Evolutionary conservation across 1,140 invertebrate genomes (phyloP), one percentile per base, ranked within the genome.

Genomic region (Pogonus chalceus): DNA sequence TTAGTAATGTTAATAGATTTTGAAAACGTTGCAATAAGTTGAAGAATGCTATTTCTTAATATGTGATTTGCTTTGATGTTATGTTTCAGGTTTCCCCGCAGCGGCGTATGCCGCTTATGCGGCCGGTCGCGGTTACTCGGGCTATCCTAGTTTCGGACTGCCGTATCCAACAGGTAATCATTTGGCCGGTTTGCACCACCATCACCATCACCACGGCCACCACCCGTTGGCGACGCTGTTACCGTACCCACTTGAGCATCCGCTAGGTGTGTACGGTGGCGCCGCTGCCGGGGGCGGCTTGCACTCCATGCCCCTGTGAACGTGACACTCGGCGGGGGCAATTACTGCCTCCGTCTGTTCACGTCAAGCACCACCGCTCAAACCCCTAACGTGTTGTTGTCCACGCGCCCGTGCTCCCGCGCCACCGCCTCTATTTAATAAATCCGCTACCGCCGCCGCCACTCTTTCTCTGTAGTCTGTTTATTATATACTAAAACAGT

Each of bases 151-250:
- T 83, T 93, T 93, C 79, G 90, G 90, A 81, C 89, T 93, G 76
- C 90, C 90, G 71, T 93, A 93, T 77, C 89, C 90, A 71, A 87
- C 90, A 92, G 91, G 91, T 93, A 92, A 91, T 84, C 80, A 82
- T 74, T 74, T 80, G 74, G 77, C 79, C 73, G 79, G 75, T 74
- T 77, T 78, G 72, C 79, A 79, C 71, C 79, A 80, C 71, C 75
- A 80, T 72, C 79, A 80, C 71, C 75, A 77, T 72, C 62, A 62
- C 57, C 60, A 60, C 55, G 55, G 59, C 52, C 59, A 64, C 69
- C 69, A 66, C 64, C 70, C 60, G 67, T 73, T 76, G 65, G n/a
- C n/a, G n/a, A 70, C 74, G 61, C 75, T 79, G 63, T 75, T 79
- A 58, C 74, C 80, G 68, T 75, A 79, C 67, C 84, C 77, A 67